Evolutionary conservation across 2,113 vertebrate genomes (phyloP).

Genomic region (Suricata suricatta): DNA sequence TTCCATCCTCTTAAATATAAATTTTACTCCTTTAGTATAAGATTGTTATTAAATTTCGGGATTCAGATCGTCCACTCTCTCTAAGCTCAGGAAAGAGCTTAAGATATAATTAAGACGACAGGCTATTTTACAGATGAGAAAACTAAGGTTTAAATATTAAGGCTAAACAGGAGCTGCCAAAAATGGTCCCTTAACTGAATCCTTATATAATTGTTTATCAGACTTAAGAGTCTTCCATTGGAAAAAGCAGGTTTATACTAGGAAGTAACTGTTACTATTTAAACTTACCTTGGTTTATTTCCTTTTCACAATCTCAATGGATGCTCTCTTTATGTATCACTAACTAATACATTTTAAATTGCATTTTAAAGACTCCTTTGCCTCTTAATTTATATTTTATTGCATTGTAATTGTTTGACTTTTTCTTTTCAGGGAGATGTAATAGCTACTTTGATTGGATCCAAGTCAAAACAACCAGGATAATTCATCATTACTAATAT

Average conservation of each 20-base stretch:
- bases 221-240: background rate
- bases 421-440: constrained; percentile 81
- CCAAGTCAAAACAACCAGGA: constrained; percentile 71
- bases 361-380: constrained; percentile 51
- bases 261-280: background rate
- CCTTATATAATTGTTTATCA: constrained; percentile 43
- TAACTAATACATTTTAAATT: constrained; percentile 30
- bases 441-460: constrained; percentile 80
- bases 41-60: background rate
- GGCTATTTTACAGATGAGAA: background rate
- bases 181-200: background rate
- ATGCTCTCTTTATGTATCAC: background rate
- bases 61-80: background rate
- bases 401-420: constrained; percentile 24
- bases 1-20: background rate
- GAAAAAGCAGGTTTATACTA: background rate
- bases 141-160: background rate
- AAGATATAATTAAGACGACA: background rate
- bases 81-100: constrained; percentile 11
- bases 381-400: constrained; percentile 31
- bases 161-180: background rate
- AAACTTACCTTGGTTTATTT: constrained; percentile 10
- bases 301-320: background rate
- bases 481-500: constrained; percentile 32
- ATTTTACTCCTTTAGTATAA: background rate